Base-by-base conservation (phyloP, 1,140 invertebrate genomes). In the Micrasema minimum region DNA sequence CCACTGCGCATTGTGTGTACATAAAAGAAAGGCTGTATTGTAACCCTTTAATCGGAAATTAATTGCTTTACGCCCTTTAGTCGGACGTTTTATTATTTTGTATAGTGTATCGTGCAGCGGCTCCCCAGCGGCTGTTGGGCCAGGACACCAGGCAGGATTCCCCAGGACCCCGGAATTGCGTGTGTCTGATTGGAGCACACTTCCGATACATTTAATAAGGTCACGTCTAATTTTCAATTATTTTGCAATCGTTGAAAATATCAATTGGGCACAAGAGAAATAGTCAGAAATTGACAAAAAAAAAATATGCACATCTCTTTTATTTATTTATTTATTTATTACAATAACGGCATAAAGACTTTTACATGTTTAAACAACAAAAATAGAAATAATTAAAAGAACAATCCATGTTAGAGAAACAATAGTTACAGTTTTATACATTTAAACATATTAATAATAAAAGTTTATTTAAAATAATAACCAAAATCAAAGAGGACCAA, bases 41-140 rank as follows among this genome's bases (percentile, higher is more conserved):
- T 62, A 62, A 64, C 46, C 69, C 61, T 53, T 71, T 64, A 41
- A 43, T 64, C 23, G 50, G 14, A n/a, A 71, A 71, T 71, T 71
- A 65, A 71, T 71, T 64, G 69, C 61, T 71, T 71, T 41, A 71
- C 59, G 61, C 59, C 57, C 50, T 53, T 51, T 53, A 37, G 46
- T 55, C 11, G 45, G 57, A 55, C 67, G 50, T 20, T 57, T 31
- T 31, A 31, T 31, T 31, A 31, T 31, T 4, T 31, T 31, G 26
- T 31, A 4, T 2, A 2, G 26, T 31, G 2, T 68, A 68, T 57
- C 37, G 51, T 18, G n/a, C 14, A 16, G 37, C 11, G n/a, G 20
- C 16, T 10, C 46, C 46, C 7, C 10, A 48, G 10, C 18, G 46
- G 46, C 46, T 20, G 26, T 31, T 7, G 26, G 7, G 26, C 26